Percentiles rank a stretch among this genome's conserved stretches.
These are phyloP conservation scores for Ceyx melanurus DNA, from an alignment of 2,113 vertebrate genomes.

Conservation along the genomic window DNA sequence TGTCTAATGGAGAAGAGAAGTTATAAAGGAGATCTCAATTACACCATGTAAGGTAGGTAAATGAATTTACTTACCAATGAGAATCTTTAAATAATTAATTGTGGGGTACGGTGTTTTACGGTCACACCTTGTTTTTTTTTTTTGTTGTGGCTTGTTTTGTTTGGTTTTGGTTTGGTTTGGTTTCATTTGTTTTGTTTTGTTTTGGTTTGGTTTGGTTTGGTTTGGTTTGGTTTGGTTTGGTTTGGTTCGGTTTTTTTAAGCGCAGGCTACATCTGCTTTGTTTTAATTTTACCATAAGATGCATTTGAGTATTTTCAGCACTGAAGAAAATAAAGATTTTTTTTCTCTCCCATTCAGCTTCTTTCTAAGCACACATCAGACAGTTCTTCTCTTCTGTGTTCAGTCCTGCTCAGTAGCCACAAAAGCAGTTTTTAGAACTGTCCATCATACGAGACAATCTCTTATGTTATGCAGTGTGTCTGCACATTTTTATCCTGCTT, in stretches of 20 bases:
- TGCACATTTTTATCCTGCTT: neutral
- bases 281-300: neutral
- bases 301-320: neutral
- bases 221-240: neutral
- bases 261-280: neutral
- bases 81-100: neutral
- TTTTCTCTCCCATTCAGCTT: neutral
- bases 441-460: neutral
- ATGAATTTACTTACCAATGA: neutral
- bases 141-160: neutral
- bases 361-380: neutral
- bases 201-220: neutral
- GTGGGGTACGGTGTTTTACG: fast-evolving
- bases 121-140: neutral
- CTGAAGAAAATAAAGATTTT: neutral
- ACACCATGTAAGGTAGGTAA: neutral
- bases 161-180: neutral
- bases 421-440: neutral
- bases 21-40: constrained; percentile 28
- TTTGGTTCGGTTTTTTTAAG: neutral
- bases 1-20: constrained; percentile 9
- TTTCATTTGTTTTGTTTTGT: neutral
- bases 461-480: neutral
- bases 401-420: neutral
- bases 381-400: neutral